Evolutionary conservation across 2,888 invertebrate species (phyloP).

Genomic region (Sycophila texana): DNA sequence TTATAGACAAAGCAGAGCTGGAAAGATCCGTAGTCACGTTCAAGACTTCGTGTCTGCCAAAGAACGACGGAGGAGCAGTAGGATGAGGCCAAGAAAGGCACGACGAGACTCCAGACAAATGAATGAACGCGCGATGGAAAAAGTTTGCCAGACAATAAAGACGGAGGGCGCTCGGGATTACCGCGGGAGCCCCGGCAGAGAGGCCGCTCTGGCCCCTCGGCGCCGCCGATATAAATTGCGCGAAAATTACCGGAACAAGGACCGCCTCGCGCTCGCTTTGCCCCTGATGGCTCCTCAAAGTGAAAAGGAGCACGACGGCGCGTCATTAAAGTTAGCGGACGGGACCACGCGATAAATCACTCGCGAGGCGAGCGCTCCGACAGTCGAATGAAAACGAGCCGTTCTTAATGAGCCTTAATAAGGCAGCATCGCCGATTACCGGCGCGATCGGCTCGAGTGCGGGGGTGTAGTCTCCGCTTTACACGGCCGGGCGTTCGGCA

Average conservation of each 20-base stretch:
- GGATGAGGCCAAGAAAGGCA: slow-evolving; percentile 57
- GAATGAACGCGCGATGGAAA: slow-evolving; percentile 43
- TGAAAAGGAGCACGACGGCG: slow-evolving; percentile 1
- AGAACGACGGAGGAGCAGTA: slow-evolving; percentile 45
- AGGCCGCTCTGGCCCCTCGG: too few relatives aligned
- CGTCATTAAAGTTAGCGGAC: slow-evolving; percentile 41
- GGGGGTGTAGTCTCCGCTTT: slow-evolving; percentile 30
- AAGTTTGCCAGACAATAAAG: slow-evolving; percentile 55
- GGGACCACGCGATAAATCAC: slow-evolving; percentile 64
- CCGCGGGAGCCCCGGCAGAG: slow-evolving; percentile 32
- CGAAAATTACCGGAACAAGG: slow-evolving; percentile 60
- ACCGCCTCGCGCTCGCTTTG: slow-evolving; percentile 57
- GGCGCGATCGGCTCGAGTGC: slow-evolving; percentile 30
- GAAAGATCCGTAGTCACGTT: not conserved
- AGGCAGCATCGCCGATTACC: slow-evolving; percentile 62
- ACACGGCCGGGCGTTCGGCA: not conserved
- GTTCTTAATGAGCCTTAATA: slow-evolving; percentile 60
- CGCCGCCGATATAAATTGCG: slow-evolving; percentile 49
- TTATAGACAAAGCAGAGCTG: not conserved
- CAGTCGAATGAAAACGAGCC: slow-evolving; percentile 66
- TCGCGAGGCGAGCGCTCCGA: slow-evolving; percentile 61
- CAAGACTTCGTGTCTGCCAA: not conserved
- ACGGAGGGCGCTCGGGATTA: slow-evolving; percentile 51
- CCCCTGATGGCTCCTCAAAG: not conserved
- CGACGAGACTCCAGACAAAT: slow-evolving; percentile 54